Conservation (phyloP, 1,140 invertebrate genomes). For the Megalopta genalis region DNA sequence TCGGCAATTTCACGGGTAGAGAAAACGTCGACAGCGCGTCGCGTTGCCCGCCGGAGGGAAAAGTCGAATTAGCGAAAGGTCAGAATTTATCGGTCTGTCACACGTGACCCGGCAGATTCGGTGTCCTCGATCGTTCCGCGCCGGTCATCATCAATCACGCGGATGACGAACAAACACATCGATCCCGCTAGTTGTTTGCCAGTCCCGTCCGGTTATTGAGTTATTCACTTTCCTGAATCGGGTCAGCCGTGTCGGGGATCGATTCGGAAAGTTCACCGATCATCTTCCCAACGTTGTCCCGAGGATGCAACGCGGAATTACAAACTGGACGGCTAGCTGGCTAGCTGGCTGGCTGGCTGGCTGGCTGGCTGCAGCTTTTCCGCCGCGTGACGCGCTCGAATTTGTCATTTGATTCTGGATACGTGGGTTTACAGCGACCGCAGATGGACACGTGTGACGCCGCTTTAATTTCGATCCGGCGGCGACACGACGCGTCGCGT, state of each 20-base stretch:
- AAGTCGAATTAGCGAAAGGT: slow-evolving; percentile 27
- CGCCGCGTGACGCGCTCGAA: background rate
- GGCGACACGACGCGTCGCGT: background rate
- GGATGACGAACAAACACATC: slow-evolving; percentile 54
- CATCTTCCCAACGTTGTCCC: background rate
- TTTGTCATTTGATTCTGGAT: background rate
- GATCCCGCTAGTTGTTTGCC: slow-evolving; percentile 40
- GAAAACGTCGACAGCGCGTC: background rate
- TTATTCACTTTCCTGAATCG: slow-evolving; percentile 49
- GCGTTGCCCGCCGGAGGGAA: background rate
- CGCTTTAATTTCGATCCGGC: background rate
- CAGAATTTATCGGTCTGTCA: slow-evolving; percentile 44
- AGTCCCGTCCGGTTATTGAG: slow-evolving; percentile 37
- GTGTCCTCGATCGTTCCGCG: slow-evolving; percentile 17
- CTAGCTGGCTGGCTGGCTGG: too few relatives aligned
- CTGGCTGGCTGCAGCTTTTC: too few relatives aligned
- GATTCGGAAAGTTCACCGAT: slow-evolving; percentile 32
- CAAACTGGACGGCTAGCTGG: background rate
- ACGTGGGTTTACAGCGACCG: background rate
- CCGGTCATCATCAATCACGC: slow-evolving; percentile 49
- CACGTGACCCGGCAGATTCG: slow-evolving; percentile 20
- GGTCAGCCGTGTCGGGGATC: slow-evolving; percentile 55
- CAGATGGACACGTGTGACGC: too few relatives aligned
- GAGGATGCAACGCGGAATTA: background rate
- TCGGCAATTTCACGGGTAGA: slow-evolving; percentile 4